Evolutionary conservation across 2,797 vertebrate species (phyloP), one percentile per base, ranked within the genome.

Genomic region (Thripadectes ignobilis): DNA sequence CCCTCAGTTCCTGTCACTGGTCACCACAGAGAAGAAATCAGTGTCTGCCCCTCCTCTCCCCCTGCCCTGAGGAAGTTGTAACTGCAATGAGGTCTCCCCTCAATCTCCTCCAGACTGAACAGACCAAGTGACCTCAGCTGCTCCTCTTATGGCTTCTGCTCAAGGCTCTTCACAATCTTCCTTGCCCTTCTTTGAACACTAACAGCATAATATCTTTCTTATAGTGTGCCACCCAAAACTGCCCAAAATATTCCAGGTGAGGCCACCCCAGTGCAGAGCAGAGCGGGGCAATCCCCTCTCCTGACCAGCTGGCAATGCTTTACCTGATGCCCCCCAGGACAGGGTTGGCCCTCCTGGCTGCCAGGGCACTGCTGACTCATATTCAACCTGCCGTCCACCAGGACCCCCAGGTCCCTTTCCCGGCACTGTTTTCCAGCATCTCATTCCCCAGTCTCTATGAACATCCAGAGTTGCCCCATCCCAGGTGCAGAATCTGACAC

Each of bases 291-390:
- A 30, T 61, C 59, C 26, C 27, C 27, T 29, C 12, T 12, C 59
- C 39, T 1, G 1, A 5, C 4, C 3, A 1, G 38, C 38, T 61
- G 36, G 26, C 2, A 8, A 39, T 29, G 58, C 36, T 61, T 27
- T 39, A 38, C 59, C 27, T 61, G 27, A 30, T 61, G 59, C 19
- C 18, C 59, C 38, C 27, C 38, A 41, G 59, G 27, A 61, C 59
- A 41, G 0, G 3, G 19, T 21, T 61, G 59, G 27, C 38, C 59
- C 27, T 61, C 38, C 59, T 61, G 59, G 27, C 38, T 30, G 38
- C 27, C 59, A 30, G 38, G 38, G 59, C 27, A 61, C 59, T 41
- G 38, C 59, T 61, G 38, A 61, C 27, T 61, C 59, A 14, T 7
- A 41, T 61, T 61, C 38, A 61, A 30, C 27, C 14, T 30, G 27